Evolutionary conservation across 92 coral and sea anemone genomes (phyloP), one percentile per base, ranked within the genome.

Genomic region (Phenganax marumi): DNA sequence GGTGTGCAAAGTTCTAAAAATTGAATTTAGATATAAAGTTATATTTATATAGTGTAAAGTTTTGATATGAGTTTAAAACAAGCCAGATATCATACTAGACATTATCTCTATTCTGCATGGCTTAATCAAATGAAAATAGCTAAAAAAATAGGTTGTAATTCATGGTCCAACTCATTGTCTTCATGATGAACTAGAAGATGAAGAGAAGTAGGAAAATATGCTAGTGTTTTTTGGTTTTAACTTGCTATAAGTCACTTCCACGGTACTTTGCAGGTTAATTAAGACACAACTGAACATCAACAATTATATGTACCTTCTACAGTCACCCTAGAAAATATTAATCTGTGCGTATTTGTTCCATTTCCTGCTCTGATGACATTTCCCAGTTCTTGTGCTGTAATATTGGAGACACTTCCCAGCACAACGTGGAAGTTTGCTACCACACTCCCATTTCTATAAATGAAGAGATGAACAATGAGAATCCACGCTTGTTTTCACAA

Each of bases 1-100:
- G 56, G 16, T 47, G 83, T 78, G 50, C 83, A 78, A 78, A 14
- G 83, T 33, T 78, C 83, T 78, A 46, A 60, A 26, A 61, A 78
- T 57, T 54, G 50, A 43, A 24, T 8, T 43, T 24, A 25, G 13
- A 69, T 69, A 10, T 69, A 18, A 63, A 16, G 16, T 18, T 12
- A 63, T 63, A 18, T 39, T 12, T 18, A 7, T 33, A 33, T 33
- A 33, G 43, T 33, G 2, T 33, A 5, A 33, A 2, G 43, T 33
- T 33, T 33, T 33, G 43, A 33, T 33, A 33, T 33, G 43, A 33
- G 43, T 33, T 33, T 33, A 33, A 33, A 33, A 33, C 43, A 33
- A 33, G 43, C 43, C 43, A 33, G 43, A 33, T 33, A 33, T 33
- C 43, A 33, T 33, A 33, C 43, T 33, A 33, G 43, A 33, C 43